phyloP scores from a whole-genome alignment of 2,113 vertebrate genomes.

The Nyctereutes procyonoides region DNA sequence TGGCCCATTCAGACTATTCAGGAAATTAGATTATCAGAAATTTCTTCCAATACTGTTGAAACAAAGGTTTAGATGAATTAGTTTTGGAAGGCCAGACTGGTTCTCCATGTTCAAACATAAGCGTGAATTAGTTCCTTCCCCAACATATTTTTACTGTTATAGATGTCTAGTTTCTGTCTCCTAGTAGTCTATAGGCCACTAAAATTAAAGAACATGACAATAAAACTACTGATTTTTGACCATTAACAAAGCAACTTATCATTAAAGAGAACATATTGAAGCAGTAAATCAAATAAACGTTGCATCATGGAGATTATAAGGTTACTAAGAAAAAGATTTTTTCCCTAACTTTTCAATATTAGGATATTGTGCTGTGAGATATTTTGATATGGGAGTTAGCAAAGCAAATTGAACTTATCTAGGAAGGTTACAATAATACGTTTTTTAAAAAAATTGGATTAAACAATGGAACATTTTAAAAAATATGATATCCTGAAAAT shows the following conservation, averaged over 20 bases:
- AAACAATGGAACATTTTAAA: conserved; percentile 21
- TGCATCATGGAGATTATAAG: background rate
- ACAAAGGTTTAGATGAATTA: conserved; percentile 50
- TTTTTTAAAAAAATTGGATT: conserved; percentile 25
- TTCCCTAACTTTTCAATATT: conserved; percentile 8
- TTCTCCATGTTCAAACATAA: conserved; percentile 15
- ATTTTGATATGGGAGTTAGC: conserved; percentile 44
- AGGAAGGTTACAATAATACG: background rate
- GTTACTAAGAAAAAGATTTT: conserved; percentile 21
- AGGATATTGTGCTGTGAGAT: background rate
- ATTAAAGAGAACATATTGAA: conserved; percentile 43
- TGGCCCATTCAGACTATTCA: background rate
- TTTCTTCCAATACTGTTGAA: conserved; percentile 61
- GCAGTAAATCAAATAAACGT: conserved; percentile 34
- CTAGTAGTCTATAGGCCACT: background rate
- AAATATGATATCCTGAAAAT: background rate
- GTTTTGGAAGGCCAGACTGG: conserved; percentile 19
- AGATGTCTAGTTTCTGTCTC: background rate
- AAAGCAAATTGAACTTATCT: conserved; percentile 56
- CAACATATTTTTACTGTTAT: background rate
- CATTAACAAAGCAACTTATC: conserved; percentile 51
- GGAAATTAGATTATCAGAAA: conserved; percentile 46
- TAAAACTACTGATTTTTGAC: conserved; percentile 42
- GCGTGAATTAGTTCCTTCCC: conserved; percentile 5
- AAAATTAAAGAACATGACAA: conserved; percentile 56